Percentiles rank a stretch among this genome's conserved stretches.
phyloP scores from a whole-genome alignment of 2,888 invertebrate species.

The Cancer borealis region DNA sequence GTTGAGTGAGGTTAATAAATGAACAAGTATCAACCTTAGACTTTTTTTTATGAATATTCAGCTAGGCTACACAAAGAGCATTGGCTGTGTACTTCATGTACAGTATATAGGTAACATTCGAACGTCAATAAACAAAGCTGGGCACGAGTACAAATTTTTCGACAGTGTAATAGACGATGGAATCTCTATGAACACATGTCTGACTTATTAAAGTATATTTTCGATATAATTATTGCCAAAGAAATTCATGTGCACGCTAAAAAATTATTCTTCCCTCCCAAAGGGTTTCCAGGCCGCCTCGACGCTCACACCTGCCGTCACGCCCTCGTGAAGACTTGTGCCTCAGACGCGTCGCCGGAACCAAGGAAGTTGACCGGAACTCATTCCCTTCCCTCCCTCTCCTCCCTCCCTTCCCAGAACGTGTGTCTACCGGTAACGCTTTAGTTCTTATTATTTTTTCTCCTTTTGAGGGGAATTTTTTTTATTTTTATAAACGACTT shows the following conservation, averaged over 20 bases:
- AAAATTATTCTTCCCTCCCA: neutral
- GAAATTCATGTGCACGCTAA: neutral
- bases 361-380: neutral
- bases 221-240: neutral
- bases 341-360: neutral
- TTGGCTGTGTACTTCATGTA: no score
- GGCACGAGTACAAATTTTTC: no score
- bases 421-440: neutral
- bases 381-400: neutral
- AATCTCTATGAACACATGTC: no score
- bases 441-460: neutral
- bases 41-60: no score
- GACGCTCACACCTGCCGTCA: conserved; percentile 20
- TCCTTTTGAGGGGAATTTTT: neutral
- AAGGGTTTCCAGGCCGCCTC: neutral
- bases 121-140: no score
- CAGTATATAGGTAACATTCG: no score
- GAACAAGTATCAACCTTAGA: neutral
- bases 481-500: neutral
- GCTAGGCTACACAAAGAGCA: no score
- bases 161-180: no score
- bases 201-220: no score
- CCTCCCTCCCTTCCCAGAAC: neutral
- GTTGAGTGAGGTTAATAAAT: neutral
- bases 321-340: neutral